phyloP scores from a whole-genome alignment of 2,888 invertebrate species.

The Trichogramma evanescens region DNA sequence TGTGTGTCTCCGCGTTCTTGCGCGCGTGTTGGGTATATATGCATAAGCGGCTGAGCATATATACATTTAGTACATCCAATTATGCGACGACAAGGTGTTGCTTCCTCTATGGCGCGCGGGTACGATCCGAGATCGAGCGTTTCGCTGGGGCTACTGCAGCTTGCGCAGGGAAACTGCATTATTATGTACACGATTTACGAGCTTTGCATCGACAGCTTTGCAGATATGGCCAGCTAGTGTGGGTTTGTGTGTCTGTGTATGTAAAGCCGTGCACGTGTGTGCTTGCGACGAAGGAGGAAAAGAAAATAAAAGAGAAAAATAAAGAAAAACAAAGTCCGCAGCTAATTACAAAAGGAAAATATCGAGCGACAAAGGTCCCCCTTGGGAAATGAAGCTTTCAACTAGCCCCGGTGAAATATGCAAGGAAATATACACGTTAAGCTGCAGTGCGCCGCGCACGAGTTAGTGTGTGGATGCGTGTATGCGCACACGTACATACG shows the following conservation, averaged over 20 bases:
- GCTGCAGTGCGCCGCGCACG: neutral
- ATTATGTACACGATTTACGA: neutral
- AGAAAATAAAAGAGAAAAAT: constrained; percentile 1
- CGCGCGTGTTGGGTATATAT: no score
- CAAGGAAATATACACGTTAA: constrained; percentile 10
- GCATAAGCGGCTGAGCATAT: no score
- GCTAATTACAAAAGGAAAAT: neutral
- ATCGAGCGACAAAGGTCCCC: neutral
- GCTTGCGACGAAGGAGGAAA: neutral
- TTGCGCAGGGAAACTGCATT: neutral
- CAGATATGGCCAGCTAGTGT: neutral
- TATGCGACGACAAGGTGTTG: constrained; percentile 15
- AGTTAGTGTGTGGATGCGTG: neutral
- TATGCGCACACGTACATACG: constrained; percentile 1
- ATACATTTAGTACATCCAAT: constrained; percentile 13
- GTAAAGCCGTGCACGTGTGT: constrained; percentile 2
- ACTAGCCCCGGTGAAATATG: neutral
- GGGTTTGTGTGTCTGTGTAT: neutral
- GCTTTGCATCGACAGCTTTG: neutral
- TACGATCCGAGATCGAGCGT: no score
- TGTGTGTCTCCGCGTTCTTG: no score
- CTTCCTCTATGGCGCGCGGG: no score
- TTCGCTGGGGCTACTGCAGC: no score
- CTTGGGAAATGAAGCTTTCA: neutral
- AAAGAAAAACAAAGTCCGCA: constrained; percentile 9